phyloP scores from a whole-genome alignment of 2,888 invertebrate species.

The Acheta domesticus region DNA sequence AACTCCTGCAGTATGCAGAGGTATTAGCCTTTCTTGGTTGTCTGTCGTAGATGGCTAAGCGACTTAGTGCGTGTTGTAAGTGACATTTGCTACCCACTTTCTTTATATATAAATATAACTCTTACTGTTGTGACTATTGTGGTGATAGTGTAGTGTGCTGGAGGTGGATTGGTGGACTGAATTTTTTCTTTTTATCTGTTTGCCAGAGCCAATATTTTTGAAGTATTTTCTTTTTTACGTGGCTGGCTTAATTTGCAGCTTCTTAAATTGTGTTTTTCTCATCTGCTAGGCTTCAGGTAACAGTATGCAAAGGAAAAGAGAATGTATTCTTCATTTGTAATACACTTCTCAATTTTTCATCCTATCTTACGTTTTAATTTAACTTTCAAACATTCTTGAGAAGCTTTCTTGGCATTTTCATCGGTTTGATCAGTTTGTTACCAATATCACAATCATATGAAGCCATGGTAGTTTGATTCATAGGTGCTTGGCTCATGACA shows the following conservation, averaged over 20 bases:
- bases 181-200: neutral
- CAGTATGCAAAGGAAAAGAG: too few relatives aligned
- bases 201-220: neutral
- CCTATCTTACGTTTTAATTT: too few relatives aligned
- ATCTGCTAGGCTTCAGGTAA: too few relatives aligned
- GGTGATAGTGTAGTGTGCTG: slow-evolving; percentile 4
- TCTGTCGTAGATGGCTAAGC: slow-evolving; percentile 18
- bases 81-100: neutral
- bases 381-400: too few relatives aligned
- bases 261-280: too few relatives aligned
- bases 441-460: too few relatives aligned
- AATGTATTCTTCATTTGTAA: too few relatives aligned
- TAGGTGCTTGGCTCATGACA: too few relatives aligned
- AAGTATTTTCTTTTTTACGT: neutral
- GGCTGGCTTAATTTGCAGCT: neutral
- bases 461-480: too few relatives aligned
- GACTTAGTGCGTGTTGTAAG: slow-evolving; percentile 18
- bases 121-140: neutral
- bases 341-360: too few relatives aligned
- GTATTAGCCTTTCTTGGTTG: neutral
- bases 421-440: too few relatives aligned
- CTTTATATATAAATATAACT: neutral
- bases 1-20: neutral
- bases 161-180: slow-evolving; percentile 8
- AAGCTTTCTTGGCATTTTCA: too few relatives aligned